A percentile compares a stretch with the other conserved stretches of the same genome.
These are phyloP conservation scores for Tridacna gigas DNA, from an alignment of 2,888 invertebrate genomes.

Conservation along the genomic window DNA sequence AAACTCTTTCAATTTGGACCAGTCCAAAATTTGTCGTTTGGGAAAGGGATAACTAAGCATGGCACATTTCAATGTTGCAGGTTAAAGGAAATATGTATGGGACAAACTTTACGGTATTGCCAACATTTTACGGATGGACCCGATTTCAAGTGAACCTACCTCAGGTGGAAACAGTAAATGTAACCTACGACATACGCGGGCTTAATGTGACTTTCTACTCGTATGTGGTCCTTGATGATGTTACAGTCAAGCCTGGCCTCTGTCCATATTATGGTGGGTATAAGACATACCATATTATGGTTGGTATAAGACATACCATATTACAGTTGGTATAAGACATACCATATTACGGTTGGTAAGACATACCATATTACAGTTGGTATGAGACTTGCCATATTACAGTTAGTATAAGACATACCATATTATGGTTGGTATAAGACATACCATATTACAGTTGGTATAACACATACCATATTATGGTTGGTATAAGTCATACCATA, in stretches of 20 bases:
- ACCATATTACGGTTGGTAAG: too few relatives aligned
- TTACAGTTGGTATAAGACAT: conserved; percentile 65
- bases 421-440: conserved; percentile 65
- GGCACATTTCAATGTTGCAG: conserved; percentile 12
- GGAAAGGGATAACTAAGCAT: too few relatives aligned
- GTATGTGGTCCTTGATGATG: conserved; percentile 74
- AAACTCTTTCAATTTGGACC: too few relatives aligned
- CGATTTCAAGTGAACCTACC: conserved; percentile 72
- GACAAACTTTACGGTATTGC: conserved; percentile 21
- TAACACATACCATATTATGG: conserved; percentile 72
- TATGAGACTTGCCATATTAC: conserved; percentile 52
- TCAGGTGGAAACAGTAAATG: conserved; percentile 36
- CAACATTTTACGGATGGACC: conserved; percentile 68
- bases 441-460: too few relatives aligned
- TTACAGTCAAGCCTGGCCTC: conserved; percentile 65
- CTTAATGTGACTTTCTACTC: conserved; percentile 47
- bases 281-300: conserved; percentile 62
- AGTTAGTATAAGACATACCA: conserved; percentile 64
- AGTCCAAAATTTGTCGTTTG: too few relatives aligned
- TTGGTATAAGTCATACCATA: conserved; percentile 57
- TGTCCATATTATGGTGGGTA: conserved; percentile 74
- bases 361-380: conserved; percentile 73
- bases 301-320: conserved; percentile 57
- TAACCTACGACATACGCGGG: conserved; percentile 70
- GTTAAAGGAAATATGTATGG: conserved; percentile 35